Conservation (phyloP, 2,797 vertebrate genomes). For the Scleropages formosus region DNA sequence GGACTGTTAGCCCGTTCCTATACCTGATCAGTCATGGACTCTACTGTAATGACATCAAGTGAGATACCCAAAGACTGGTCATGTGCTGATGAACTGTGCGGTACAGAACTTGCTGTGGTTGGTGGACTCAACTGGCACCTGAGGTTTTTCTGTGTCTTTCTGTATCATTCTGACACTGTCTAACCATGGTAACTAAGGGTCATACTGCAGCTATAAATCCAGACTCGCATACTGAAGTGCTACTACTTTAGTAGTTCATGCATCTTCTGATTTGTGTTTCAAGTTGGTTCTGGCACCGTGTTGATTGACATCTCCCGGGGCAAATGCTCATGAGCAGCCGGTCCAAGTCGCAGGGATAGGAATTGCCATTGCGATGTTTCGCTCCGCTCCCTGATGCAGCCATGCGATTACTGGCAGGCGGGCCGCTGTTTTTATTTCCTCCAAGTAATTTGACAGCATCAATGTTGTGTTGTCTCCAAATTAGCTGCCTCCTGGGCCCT, state of each 20-base stretch:
- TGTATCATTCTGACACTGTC: too few relatives aligned
- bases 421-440: neutral
- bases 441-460: neutral
- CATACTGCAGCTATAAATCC: too few relatives aligned
- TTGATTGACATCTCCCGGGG: constrained; percentile 8
- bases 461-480: constrained; percentile 5
- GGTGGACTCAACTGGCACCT: too few relatives aligned
- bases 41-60: too few relatives aligned
- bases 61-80: too few relatives aligned
- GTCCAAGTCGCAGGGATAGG: neutral
- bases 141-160: neutral
- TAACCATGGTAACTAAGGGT: too few relatives aligned
- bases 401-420: neutral
- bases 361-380: neutral
- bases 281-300: neutral
- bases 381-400: neutral
- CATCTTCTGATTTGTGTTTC: neutral
- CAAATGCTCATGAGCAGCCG: neutral
- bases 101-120: too few relatives aligned
- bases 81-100: too few relatives aligned
- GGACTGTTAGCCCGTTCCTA: too few relatives aligned
- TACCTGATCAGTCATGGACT: too few relatives aligned
- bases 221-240: neutral
- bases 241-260: constrained; percentile 4
- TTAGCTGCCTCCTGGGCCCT: constrained; percentile 20